Conservation (phyloP, 2,113 vertebrate species). For the Catharus fuscescens region DNA sequence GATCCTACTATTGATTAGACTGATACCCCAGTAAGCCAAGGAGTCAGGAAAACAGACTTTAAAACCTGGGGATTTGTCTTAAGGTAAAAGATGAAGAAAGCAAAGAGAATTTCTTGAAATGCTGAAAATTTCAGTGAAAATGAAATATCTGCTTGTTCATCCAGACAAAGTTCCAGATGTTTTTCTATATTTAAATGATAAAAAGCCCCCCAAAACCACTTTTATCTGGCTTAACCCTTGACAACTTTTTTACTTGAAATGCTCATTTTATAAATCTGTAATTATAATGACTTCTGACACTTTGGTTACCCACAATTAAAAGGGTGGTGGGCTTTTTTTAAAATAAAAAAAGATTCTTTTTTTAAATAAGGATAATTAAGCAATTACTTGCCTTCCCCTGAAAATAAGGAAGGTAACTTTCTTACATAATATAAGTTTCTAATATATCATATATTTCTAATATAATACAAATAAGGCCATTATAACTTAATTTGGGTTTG, state of each 20-base stretch:
- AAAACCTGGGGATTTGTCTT: not conserved
- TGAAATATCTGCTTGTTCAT: not conserved
- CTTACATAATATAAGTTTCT: not conserved
- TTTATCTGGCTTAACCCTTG: not conserved
- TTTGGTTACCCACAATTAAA: not conserved
- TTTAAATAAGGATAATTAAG: not conserved
- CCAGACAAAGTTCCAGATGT: not conserved
- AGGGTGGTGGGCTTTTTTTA: not conserved
- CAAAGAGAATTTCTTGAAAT: not conserved
- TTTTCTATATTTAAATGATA: not conserved
- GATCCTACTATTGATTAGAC: not conserved
- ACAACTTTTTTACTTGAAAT: not conserved
- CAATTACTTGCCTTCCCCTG: not conserved
- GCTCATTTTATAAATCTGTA: not conserved
- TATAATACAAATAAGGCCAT: not conserved
- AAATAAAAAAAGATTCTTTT: too few species aligned
- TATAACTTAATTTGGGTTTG: not conserved
- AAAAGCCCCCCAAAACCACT: fast-evolving
- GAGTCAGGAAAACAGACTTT: not conserved
- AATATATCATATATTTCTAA: not conserved
- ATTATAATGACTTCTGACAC: not conserved
- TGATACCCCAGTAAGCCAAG: not conserved
- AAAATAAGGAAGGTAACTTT: not conserved
- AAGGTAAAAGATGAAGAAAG: not conserved
- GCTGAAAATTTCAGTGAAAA: not conserved